Percentiles rank a stretch among this genome's conserved stretches.
phyloP scores from a whole-genome alignment of 2,888 invertebrate genomes.

The Chrysotoxum bicinctum region DNA sequence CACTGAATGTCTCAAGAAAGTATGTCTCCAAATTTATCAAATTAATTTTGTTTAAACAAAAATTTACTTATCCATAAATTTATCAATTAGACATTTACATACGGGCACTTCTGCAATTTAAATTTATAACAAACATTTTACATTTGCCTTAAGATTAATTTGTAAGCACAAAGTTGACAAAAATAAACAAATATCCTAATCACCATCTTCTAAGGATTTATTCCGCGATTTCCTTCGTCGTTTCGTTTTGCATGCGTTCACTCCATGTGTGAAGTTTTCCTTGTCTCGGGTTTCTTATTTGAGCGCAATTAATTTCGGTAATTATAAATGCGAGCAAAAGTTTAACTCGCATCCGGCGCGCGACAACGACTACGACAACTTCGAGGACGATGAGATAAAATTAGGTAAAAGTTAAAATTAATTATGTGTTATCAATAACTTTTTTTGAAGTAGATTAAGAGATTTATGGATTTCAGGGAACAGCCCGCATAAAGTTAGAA shows the following conservation, averaged over 20 bases:
- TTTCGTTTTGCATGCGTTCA: not conserved
- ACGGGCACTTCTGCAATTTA: not conserved
- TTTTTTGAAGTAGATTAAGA: slow-evolving; percentile 28
- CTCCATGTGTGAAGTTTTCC: not conserved
- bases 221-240: not conserved
- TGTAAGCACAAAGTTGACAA: not conserved
- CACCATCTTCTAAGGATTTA: slow-evolving; percentile 1
- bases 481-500: not conserved
- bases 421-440: slow-evolving; percentile 53
- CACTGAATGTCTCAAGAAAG: not conserved
- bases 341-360: slow-evolving; percentile 10
- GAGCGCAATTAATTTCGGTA: slow-evolving; percentile 56
- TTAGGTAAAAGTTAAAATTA: slow-evolving; percentile 49
- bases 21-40: not conserved
- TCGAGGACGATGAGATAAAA: not conserved
- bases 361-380: not conserved
- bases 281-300: slow-evolving; percentile 1
- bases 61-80: not conserved
- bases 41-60: too few species aligned
- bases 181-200: slow-evolving; percentile 13
- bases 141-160: not conserved
- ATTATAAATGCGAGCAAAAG: slow-evolving; percentile 46
- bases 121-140: not conserved
- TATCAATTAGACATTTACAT: not conserved
- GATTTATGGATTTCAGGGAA: slow-evolving; percentile 1